phyloP scores from a whole-genome alignment of 2,888 invertebrate species.

The Nymphalis c-album region DNA sequence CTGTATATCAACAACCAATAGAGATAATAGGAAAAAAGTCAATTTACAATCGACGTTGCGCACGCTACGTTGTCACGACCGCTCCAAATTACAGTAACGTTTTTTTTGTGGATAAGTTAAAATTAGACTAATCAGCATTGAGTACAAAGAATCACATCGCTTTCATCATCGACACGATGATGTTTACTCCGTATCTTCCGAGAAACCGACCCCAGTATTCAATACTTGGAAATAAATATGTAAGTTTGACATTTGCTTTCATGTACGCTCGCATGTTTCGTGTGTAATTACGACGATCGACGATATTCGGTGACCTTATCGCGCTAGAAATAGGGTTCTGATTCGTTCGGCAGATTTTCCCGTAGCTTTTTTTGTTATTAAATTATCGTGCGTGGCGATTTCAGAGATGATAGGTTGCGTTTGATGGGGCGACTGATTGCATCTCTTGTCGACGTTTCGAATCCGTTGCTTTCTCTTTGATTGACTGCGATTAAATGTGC shows the following conservation, averaged over 20 bases:
- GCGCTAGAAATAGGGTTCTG: conserved; percentile 60
- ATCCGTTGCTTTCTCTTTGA: conserved; percentile 78
- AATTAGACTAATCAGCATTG: conserved; percentile 79
- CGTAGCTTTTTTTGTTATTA: conserved; percentile 75
- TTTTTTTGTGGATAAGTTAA: conserved; percentile 57
- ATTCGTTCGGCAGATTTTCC: conserved; percentile 43
- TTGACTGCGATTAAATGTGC: conserved; percentile 68
- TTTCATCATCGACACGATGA: conserved; percentile 81
- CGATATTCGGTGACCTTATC: conserved; percentile 53
- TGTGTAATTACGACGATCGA: conserved; percentile 69
- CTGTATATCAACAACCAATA: conserved; percentile 30
- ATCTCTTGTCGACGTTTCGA: conserved; percentile 77
- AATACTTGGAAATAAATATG: conserved; percentile 82
- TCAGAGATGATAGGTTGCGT: conserved; percentile 80
- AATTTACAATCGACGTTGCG: conserved; percentile 38
- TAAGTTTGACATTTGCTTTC: conserved; percentile 82
- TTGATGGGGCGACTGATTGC: conserved; percentile 79
- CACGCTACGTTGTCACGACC: conserved; percentile 66
- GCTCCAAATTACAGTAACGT: conserved; percentile 65
- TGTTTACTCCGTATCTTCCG: conserved; percentile 77
- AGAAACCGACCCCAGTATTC: conserved; percentile 76
- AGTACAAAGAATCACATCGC: conserved; percentile 79
- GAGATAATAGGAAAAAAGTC: conserved; percentile 34
- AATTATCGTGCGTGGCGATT: conserved; percentile 81
- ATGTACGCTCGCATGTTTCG: conserved; percentile 77